phyloP scores from a whole-genome alignment of 2,797 vertebrate species.

The Prunella strophiata region DNA sequence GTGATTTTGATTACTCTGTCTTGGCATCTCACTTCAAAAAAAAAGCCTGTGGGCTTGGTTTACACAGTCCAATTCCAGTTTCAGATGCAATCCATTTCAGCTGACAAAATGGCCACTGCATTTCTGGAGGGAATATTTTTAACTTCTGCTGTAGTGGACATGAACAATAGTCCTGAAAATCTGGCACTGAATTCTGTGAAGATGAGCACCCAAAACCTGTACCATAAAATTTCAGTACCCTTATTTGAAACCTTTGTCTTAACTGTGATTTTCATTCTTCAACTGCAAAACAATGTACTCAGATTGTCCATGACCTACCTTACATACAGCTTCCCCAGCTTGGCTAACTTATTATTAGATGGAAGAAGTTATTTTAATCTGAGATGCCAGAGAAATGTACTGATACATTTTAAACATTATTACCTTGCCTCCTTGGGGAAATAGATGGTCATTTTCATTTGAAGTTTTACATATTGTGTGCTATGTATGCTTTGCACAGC shows the following conservation, averaged over 20 bases:
- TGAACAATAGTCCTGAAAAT: neutral
- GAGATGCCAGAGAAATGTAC: neutral
- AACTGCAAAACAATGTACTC: neutral
- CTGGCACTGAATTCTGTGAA: neutral
- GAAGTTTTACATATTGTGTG: neutral
- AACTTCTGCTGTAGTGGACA: neutral
- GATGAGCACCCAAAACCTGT: neutral
- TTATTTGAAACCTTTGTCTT: neutral
- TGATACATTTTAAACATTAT: neutral
- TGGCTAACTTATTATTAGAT: neutral
- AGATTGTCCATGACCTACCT: neutral
- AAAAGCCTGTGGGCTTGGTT: neutral
- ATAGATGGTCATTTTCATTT: neutral
- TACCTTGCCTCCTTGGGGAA: neutral
- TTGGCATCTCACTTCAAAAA: neutral
- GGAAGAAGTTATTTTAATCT: neutral
- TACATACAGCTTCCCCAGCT: neutral
- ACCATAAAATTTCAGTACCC: neutral
- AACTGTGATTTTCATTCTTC: neutral
- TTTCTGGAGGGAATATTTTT: neutral
- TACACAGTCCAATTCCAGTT: neutral
- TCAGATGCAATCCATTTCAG: neutral
- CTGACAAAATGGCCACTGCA: neutral
- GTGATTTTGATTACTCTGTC: neutral
- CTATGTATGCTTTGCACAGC: neutral